Evolutionary conservation across 2,888 invertebrate genomes (phyloP).

Genomic region (Drosophila gaucha): DNA sequence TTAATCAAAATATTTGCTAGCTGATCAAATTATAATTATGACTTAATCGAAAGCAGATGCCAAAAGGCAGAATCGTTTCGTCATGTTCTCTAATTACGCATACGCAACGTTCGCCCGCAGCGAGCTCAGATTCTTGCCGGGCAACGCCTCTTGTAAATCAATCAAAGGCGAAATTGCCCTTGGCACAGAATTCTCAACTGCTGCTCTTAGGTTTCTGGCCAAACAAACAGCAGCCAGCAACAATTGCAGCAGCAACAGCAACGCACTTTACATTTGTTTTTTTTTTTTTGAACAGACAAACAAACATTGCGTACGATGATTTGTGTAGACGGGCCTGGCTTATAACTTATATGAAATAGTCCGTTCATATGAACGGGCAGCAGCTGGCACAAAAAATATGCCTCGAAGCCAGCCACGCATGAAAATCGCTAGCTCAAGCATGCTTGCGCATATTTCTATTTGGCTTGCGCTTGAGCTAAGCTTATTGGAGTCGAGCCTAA

Average conservation of each 20-base stretch:
- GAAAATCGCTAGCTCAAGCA: slow-evolving; percentile 35
- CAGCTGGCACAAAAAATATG: slow-evolving; percentile 15
- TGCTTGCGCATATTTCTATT: slow-evolving; percentile 6
- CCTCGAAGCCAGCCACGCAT: slow-evolving; percentile 62
- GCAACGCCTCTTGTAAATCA: slow-evolving; percentile 68
- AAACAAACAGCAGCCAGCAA: slow-evolving; percentile 22
- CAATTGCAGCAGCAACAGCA: too few relatives aligned
- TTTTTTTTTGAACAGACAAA: slow-evolving; percentile 23
- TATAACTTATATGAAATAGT: slow-evolving; percentile 63
- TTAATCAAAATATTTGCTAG: slow-evolving; percentile 61
- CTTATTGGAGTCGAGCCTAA: slow-evolving; percentile 10
- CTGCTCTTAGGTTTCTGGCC: slow-evolving; percentile 7
- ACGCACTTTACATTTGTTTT: slow-evolving; percentile 61
- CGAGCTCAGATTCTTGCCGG: slow-evolving; percentile 20
- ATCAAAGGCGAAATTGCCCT: slow-evolving; percentile 78
- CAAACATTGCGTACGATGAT: slow-evolving; percentile 67
- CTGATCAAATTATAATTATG: slow-evolving; percentile 72
- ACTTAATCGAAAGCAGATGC: slow-evolving; percentile 58
- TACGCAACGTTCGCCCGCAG: slow-evolving; percentile 59
- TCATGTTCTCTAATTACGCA: slow-evolving; percentile 60
- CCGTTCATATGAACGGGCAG: slow-evolving; percentile 43
- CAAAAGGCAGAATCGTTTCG: slow-evolving; percentile 24
- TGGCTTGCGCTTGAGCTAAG: slow-evolving; percentile 4
- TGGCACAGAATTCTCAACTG: slow-evolving; percentile 58
- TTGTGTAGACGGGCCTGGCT: slow-evolving; percentile 64